Evolutionary conservation across 2,888 invertebrate species (phyloP).

Genomic region (Pocota personata): DNA sequence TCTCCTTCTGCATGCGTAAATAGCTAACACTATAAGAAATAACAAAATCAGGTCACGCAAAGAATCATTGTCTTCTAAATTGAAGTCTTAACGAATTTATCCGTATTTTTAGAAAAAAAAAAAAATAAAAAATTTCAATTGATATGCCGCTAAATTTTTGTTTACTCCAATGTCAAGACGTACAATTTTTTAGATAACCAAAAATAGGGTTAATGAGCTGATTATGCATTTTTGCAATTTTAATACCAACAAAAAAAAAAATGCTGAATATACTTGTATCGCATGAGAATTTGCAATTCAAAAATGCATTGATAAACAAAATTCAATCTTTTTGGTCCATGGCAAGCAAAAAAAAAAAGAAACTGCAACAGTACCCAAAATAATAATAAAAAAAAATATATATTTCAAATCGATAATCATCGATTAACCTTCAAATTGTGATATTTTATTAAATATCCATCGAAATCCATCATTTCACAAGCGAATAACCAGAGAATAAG

Average conservation of each 20-base stretch:
- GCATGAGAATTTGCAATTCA: constrained; percentile 27
- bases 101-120: background rate
- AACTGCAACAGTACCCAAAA: constrained; percentile 14
- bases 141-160: background rate
- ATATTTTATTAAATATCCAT: background rate
- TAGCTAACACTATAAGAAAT: too few species aligned
- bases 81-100: background rate
- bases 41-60: too few species aligned
- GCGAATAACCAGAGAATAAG: constrained; percentile 17
- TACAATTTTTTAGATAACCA: background rate
- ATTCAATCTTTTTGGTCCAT: background rate
- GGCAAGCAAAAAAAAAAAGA: background rate
- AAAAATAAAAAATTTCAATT: background rate
- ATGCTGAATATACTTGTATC: too few species aligned
- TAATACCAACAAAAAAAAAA: background rate
- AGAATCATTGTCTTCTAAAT: background rate
- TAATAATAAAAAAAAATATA: constrained; percentile 36
- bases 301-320: constrained; percentile 2
- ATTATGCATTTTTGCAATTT: constrained; percentile 7
- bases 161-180: background rate
- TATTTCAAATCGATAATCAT: background rate
- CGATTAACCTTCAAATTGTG: constrained; percentile 36
- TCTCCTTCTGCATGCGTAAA: too few species aligned
- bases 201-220: constrained; percentile 9
- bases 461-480: constrained; percentile 25